phyloP scores from a whole-genome alignment of 92 coral and sea anemone genomes.

The Palythoa caribaeorum region DNA sequence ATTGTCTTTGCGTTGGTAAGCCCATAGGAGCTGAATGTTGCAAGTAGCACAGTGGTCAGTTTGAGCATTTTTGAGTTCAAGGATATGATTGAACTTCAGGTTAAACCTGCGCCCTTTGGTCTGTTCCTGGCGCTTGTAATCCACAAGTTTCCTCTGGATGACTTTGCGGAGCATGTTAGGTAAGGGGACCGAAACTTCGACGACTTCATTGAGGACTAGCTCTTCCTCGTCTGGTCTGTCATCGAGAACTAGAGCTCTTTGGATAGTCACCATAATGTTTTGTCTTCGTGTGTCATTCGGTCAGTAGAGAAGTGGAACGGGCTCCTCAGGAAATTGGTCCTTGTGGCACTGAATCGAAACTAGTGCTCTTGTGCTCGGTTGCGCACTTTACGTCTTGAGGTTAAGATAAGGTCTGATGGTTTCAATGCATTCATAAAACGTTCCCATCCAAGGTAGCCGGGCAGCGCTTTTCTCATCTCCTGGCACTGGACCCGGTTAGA shows the following conservation, averaged over 20 bases:
- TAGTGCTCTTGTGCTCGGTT: neutral
- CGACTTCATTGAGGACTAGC: conserved; percentile 33
- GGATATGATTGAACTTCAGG: conserved; percentile 15
- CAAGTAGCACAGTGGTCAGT: neutral
- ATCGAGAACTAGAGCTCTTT: no score
- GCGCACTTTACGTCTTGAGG: neutral
- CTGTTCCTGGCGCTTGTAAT: neutral
- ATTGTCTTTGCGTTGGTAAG: neutral
- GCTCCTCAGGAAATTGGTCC: conserved; percentile 9
- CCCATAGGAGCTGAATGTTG: conserved; percentile 4
- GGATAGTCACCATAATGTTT: conserved; percentile 3
- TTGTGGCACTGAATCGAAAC: neutral
- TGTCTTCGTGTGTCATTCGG: conserved; percentile 11
- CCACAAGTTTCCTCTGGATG: neutral
- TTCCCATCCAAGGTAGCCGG: neutral
- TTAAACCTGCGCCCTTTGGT: neutral
- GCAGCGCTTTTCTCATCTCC: neutral
- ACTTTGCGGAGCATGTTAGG: neutral
- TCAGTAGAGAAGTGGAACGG: neutral
- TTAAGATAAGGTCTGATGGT: neutral
- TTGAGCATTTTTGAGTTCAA: neutral
- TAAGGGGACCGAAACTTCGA: conserved; percentile 25
- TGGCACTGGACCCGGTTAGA: conserved; percentile 15
- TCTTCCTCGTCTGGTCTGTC: neutral
- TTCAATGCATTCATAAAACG: neutral